Evolutionary conservation across 2,797 vertebrate species (phyloP), one percentile per base, ranked within the genome.

Genomic region (Catostomus latipinnis): DNA sequence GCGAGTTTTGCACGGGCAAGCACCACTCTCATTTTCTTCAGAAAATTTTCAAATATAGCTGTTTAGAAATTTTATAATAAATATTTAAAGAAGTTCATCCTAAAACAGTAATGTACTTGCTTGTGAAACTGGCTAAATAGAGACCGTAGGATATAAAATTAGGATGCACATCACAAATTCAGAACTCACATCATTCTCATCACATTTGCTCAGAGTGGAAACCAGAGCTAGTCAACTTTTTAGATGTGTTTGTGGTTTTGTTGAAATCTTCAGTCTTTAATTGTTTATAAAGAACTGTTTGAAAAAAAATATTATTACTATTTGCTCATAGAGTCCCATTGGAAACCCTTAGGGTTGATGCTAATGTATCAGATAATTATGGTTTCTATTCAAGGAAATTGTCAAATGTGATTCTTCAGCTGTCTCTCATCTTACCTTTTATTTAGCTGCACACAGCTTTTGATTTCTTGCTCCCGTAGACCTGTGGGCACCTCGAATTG

Each of bases 141-240:
- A 45, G 52, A 71, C 4, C 14, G n/a, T 65, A 50, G 48, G n/a
- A 66, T 1, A 34, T 34, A 34, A 34, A 34, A 34, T 4, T 34
- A 34, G 34, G 34, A 34, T 34, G 34, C 34, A 34, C 34, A 34
- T 34, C 34, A 34, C 34, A 34, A 34, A 34, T 34, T 34, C 34
- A 34, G 34, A 4, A 1, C 34, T 34, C 34, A 34, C 34, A 34
- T 34, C 34, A 34, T 60, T 6, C 1, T 76, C 14, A 34, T 45
- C 52, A 16, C n/a, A 76, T 69, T 7, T 46, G 10, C 66, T 58
- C 56, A 76, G 56, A 69, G 46, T 77, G 18, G 12, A 58, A 18
- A 76, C 54, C 62, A 58, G 8, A 34, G 22, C 4, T 48, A 57
- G 9, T 16, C 11, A 16, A 34, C 45, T 57, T 48, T 46, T 1